A percentile compares a stretch with the other conserved stretches of the same genome.
Evolutionary conservation across 2,888 invertebrate genomes (phyloP).

Genomic region (Apamea crenata): DNA sequence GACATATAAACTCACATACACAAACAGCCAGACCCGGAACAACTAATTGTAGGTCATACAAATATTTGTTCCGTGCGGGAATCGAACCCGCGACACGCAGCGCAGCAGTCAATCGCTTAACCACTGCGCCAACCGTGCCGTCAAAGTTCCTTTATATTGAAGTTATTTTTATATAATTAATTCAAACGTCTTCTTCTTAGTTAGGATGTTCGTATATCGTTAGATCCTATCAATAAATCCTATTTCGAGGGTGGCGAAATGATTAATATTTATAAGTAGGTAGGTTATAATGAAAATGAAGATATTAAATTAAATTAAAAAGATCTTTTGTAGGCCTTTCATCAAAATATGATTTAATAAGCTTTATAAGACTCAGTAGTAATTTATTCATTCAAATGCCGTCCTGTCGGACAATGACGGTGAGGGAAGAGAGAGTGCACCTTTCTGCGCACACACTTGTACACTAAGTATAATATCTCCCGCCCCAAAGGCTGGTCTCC

Average conservation of each 20-base stretch:
- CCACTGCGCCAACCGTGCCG: too few relatives aligned
- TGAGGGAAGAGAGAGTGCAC: too few relatives aligned
- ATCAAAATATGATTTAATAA: constrained; percentile 1
- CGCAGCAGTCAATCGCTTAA: too few relatives aligned
- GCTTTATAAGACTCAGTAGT: background rate
- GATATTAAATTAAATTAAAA: background rate
- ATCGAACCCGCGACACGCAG: too few relatives aligned
- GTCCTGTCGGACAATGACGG: too few relatives aligned
- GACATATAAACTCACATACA: too few relatives aligned
- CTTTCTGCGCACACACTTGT: too few relatives aligned
- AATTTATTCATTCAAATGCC: background rate
- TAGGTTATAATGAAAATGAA: background rate
- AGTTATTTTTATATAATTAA: background rate
- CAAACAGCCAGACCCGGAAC: too few relatives aligned
- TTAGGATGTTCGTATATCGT: background rate
- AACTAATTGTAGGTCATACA: too few relatives aligned
- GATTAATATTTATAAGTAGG: background rate
- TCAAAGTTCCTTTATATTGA: background rate
- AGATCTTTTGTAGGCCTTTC: background rate
- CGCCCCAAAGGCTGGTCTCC: too few relatives aligned
- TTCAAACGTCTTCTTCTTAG: background rate
- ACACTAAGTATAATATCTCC: too few relatives aligned
- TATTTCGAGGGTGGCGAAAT: background rate
- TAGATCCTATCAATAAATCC: background rate
- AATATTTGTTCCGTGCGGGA: too few relatives aligned